Conservation (phyloP, 2,113 vertebrate species). For the Myotis lucifugus region DNA sequence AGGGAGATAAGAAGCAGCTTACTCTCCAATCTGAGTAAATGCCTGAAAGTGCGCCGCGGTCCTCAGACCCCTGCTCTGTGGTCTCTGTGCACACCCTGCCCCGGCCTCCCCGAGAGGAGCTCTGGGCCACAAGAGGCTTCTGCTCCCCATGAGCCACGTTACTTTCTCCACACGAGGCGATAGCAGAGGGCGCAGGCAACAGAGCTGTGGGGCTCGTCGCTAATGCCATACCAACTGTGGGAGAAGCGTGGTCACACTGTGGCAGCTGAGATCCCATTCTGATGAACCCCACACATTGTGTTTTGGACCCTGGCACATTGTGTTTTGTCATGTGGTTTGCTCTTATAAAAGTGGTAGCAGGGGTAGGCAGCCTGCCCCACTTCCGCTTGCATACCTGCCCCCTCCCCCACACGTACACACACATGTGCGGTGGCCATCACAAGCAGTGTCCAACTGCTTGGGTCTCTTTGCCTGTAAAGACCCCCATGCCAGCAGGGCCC, state of each 20-base stretch:
- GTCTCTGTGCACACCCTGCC: background rate
- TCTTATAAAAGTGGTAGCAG: background rate
- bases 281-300: background rate
- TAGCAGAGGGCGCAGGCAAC: background rate
- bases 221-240: background rate
- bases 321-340: background rate
- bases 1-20: constrained; percentile 60
- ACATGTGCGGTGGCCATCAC: background rate
- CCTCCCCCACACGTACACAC: fast-evolving
- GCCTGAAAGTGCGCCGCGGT: background rate
- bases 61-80: background rate
- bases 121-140: background rate
- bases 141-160: background rate
- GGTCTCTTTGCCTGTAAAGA: background rate
- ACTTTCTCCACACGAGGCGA: background rate
- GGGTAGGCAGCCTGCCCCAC: background rate
- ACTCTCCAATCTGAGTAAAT: background rate
- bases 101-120: background rate
- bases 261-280: background rate
- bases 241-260: background rate
- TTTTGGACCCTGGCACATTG: background rate
- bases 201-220: background rate
- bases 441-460: background rate
- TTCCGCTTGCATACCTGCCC: background rate
- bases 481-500: background rate